These are phyloP conservation scores for Albula goreensis DNA, from an alignment of 2,113 vertebrate genomes.

Conservation along the genomic window DNA sequence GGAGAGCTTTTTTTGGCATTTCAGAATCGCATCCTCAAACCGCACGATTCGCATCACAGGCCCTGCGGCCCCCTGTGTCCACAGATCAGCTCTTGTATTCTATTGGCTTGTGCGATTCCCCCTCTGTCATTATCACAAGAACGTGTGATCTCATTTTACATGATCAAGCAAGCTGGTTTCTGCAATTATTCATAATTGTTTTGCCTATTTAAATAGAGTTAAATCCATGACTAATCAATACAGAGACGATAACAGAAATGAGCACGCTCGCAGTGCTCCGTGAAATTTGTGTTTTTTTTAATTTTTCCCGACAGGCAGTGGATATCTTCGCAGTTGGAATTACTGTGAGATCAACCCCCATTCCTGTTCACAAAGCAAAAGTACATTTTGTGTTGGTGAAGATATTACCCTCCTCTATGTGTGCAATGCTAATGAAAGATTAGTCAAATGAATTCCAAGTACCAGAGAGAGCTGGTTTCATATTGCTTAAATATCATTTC, in stretches of 20 bases:
- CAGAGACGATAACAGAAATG: neutral
- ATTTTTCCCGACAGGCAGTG: no score
- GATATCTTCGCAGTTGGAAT: neutral
- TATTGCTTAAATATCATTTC: constrained; percentile 32
- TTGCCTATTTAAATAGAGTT: neutral
- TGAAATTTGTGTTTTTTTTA: neutral
- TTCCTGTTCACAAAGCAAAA: constrained; percentile 1
- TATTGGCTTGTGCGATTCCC: neutral
- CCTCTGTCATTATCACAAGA: neutral
- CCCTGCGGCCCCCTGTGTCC: neutral
- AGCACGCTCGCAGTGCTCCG: neutral
- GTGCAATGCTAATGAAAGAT: constrained; percentile 40
- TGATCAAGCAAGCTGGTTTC: neutral
- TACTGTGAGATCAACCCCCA: neutral
- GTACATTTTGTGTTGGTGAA: constrained; percentile 20
- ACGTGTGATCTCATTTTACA: neutral
- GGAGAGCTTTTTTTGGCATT: no score
- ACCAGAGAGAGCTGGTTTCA: constrained; percentile 27
- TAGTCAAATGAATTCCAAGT: constrained; percentile 36
- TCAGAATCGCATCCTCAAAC: no score
- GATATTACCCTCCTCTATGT: constrained; percentile 20
- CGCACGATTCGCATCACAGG: no score
- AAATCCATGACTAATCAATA: constrained; percentile 14
- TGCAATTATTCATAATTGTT: constrained; percentile 22
- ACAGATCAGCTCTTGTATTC: neutral